Evolutionary conservation across 2,888 invertebrate species (phyloP), one percentile per base, ranked within the genome.

Genomic region (Drosophila paramelanica): DNA sequence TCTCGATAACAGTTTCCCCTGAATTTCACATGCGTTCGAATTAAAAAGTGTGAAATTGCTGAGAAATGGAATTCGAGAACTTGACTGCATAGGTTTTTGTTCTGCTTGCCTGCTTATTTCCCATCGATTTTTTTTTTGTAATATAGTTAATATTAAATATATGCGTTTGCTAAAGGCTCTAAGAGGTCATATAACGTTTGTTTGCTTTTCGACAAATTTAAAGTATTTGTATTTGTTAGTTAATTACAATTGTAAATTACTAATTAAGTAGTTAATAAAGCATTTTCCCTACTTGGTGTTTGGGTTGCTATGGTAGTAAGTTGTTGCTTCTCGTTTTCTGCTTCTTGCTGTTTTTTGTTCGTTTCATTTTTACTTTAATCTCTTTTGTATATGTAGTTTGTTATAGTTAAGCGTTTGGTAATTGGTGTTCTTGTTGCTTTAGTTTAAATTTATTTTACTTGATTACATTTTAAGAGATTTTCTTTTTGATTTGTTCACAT

Each of bases 211-310:
- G 31, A 17, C 39, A 43, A 45, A 14, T 8, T 50, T 50, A 45
- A 23, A 41, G 17, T 58, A 17, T 27, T 50, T 27, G 20, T 33
- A 20, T 39, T 45, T 7, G n/a, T 36, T 11, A 13, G 14, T 23
- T 13, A 47, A 59, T 53, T 67, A 73, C 58, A 66, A 60, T 73
- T 66, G 45, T 69, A 65, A 62, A 50, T 50, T 14, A 57, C 41
- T 62, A 57, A 50, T 49, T 67, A 38, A 45, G 41, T 38, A 47
- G 38, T 56, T 65, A 59, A 55, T 73, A 74, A 73, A 78, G 64
- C 69, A 61, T 73, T 47, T 75, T 79, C 42, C 58, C 65, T 71
- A 70, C 64, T 79, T 75, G 75, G 67, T 77, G 71, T 77, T 77
- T 61, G 50, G 52, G 17, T 72, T 61, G 38, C 43, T 45, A 52